Evolutionary conservation across 2,888 invertebrate genomes (phyloP).

Genomic region (Byasa hedistus): DNA sequence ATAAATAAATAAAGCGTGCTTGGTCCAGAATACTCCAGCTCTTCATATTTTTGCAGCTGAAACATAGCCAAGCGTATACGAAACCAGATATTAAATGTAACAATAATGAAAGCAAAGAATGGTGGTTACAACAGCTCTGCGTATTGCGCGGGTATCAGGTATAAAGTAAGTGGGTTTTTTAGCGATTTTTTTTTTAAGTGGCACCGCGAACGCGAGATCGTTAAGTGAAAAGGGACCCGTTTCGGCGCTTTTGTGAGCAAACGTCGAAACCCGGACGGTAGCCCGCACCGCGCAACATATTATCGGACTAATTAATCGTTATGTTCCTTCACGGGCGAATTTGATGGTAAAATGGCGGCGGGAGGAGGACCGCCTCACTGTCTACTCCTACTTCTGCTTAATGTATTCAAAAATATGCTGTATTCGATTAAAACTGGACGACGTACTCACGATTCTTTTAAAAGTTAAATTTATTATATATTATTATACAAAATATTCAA

Average conservation of each 20-base stretch:
- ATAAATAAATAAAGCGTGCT: too few species aligned
- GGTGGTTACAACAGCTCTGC: slow-evolving; percentile 47
- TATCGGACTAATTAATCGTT: slow-evolving; percentile 74
- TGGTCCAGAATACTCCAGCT: too few species aligned
- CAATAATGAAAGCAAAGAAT: background rate
- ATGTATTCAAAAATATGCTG: background rate
- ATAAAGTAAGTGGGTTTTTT: slow-evolving; percentile 55
- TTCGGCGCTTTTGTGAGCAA: slow-evolving; percentile 69
- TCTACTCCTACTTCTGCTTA: background rate
- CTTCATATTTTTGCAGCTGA: too few species aligned
- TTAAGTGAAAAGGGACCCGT: slow-evolving; percentile 72
- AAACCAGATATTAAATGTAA: too few species aligned
- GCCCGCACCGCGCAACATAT: slow-evolving; percentile 53
- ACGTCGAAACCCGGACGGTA: slow-evolving; percentile 55
- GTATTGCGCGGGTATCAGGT: slow-evolving; percentile 55
- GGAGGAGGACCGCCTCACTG: background rate
- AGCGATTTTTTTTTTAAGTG: slow-evolving; percentile 63
- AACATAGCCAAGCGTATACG: too few species aligned
- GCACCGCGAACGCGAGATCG: slow-evolving; percentile 57
- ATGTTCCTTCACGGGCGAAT: slow-evolving; percentile 50
- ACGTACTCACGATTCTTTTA: too few species aligned
- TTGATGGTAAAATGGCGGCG: slow-evolving; percentile 31
- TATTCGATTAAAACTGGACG: background rate
- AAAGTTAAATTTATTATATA: too few species aligned
- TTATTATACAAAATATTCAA: too few species aligned